Conservation (phyloP, 2,113 vertebrate genomes). For the Lycaon pictus region DNA sequence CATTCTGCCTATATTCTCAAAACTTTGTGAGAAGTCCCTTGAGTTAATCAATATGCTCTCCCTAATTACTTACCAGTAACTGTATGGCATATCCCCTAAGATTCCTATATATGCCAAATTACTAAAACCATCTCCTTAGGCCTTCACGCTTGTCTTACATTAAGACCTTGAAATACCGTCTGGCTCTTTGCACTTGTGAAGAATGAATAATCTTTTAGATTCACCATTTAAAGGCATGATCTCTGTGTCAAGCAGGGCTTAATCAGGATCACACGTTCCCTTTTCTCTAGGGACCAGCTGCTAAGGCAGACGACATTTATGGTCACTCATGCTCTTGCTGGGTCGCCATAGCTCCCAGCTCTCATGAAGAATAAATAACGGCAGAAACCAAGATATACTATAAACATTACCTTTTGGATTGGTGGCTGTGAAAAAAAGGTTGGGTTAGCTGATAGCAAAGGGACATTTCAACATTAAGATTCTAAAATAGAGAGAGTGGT, state of each 20-base stretch:
- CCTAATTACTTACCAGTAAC: neutral
- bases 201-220: slow-evolving; percentile 30
- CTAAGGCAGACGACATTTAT: neutral
- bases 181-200: neutral
- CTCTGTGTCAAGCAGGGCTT: neutral
- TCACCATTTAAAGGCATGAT: neutral
- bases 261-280: neutral
- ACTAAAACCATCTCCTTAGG: slow-evolving; percentile 6
- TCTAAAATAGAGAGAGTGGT: slow-evolving; percentile 45
- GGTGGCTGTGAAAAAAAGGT: neutral
- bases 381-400: neutral
- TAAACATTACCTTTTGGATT: slow-evolving; percentile 12
- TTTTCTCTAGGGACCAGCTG: neutral
- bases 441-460: neutral
- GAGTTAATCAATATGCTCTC: neutral
- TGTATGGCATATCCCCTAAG: neutral
- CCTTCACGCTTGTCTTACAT: neutral
- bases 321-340: neutral
- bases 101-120: neutral
- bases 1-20: slow-evolving; percentile 33
- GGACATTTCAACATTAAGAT: slow-evolving; percentile 38
- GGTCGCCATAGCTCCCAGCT: neutral
- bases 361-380: slow-evolving; percentile 44
- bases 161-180: slow-evolving; percentile 27
- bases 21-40: neutral